These are phyloP conservation scores for Bradypodion ventrale DNA, from an alignment of 2,797 vertebrate species.

Conservation along the genomic window DNA sequence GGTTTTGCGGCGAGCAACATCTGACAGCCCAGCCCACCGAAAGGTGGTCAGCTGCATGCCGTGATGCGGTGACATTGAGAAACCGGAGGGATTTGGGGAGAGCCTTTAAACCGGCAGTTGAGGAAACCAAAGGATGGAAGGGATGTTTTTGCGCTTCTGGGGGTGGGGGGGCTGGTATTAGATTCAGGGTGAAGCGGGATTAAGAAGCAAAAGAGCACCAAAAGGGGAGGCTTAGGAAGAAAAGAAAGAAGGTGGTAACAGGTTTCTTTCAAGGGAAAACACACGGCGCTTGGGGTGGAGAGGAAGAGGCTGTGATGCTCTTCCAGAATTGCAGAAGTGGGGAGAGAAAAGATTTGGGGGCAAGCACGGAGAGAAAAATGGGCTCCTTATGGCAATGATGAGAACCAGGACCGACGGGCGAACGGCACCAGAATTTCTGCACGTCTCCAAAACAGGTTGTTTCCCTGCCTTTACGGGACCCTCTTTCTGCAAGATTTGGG, in stretches of 20 bases:
- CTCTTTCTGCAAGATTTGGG: neutral
- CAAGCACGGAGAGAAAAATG: no score
- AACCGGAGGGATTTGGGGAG: neutral
- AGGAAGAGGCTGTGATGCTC: neutral
- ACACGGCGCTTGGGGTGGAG: no score
- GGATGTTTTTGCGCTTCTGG: neutral
- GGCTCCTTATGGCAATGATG: neutral
- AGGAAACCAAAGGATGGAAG: no score
- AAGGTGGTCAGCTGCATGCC: neutral
- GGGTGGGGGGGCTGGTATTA: neutral
- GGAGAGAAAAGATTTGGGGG: neutral
- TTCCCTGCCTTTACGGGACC: no score
- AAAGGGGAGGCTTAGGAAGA: neutral
- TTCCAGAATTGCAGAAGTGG: neutral
- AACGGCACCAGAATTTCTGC: neutral
- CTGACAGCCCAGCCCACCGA: neutral
- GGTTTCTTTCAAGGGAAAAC: neutral
- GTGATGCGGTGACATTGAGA: neutral
- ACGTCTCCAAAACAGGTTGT: neutral
- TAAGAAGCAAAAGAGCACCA: no score
- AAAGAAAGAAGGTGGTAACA: neutral
- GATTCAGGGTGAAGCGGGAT: no score
- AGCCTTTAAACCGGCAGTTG: neutral
- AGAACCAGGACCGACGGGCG: rapidly evolving
- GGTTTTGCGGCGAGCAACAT: neutral